Evolutionary conservation across 2,888 invertebrate species (phyloP), one percentile per base, ranked within the genome.

Genomic region (Brachyptera risi): DNA sequence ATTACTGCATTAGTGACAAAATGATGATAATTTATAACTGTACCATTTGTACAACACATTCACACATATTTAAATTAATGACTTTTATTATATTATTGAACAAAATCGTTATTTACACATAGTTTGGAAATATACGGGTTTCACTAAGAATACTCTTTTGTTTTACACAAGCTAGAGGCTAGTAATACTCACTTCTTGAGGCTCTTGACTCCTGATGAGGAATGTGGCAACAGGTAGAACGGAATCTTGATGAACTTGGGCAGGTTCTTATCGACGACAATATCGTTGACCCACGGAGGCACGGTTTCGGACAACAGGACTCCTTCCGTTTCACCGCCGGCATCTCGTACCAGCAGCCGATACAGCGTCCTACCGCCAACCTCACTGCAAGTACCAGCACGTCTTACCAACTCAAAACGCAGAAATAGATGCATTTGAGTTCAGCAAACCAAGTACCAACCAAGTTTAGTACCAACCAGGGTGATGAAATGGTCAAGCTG

Each of bases 181-280:
- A n/a, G n/a, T n/a, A n/a, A n/a, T 38, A 62, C 77, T 72, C 74
- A 93, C 94, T 86, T 93, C 86, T 83, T 94, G 80, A 80, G 75
- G 67, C 80, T 80, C 72, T 87, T 87, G 51, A 81, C 78, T 26
- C 82, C 83, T 31, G 83, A 81, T 64, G 74, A 65, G 26, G 92
- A 86, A 79, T 98, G 96, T n/a, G 97, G 95, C 69, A 95, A 86
- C 59, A 99, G 82, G 75, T 93, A 96, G 77, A 99, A 99, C 24
- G 98, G 93, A 73, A 99, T 88, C 80, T 98, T 99, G 69, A 92
- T 92, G 70, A 97, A 92, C 76, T 96, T 96, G 1, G 96, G 97
- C 66, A 92, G 85, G 67, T 90, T 92, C 78, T 94, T 92, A 72
- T 96, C 93, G 62, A 96, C 90, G 44, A 96, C 91, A 49, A 95